Evolutionary conservation across 2,888 invertebrate genomes (phyloP).

Genomic region (Ellobium chinense): DNA sequence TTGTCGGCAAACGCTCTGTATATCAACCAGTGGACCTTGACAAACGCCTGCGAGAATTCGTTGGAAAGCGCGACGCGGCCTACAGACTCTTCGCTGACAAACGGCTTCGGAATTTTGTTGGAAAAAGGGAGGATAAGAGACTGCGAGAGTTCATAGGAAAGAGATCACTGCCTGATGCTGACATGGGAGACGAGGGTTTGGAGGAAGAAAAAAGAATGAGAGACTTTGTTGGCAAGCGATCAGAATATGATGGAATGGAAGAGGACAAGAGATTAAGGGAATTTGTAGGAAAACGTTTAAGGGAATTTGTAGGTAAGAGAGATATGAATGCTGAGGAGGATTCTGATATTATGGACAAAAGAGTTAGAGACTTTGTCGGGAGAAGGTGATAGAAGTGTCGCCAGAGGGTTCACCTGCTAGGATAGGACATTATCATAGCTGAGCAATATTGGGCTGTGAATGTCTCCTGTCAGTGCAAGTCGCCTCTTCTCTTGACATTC

Average conservation of each 20-base stretch:
- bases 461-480: neutral
- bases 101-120: constrained; percentile 28
- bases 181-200: neutral
- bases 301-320: constrained; percentile 25
- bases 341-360: neutral
- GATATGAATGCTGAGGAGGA: neutral
- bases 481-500: neutral
- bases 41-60: constrained; percentile 42
- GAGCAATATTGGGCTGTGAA: neutral
- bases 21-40: no score
- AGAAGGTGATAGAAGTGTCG: neutral
- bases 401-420: neutral
- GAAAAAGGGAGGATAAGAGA: constrained; percentile 16
- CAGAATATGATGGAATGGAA: neutral
- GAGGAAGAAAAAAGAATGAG: constrained; percentile 14
- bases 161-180: neutral
- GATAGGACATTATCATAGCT: neutral
- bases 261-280: constrained; percentile 20
- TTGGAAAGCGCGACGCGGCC: constrained; percentile 37
- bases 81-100: neutral
- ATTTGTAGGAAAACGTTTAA: constrained; percentile 14
- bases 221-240: constrained; percentile 28
- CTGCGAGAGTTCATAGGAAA: neutral
- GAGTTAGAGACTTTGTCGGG: constrained; percentile 17
- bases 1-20: constrained; percentile 25